Evolutionary conservation across 2,888 invertebrate genomes (phyloP), one percentile per base, ranked within the genome.

Genomic region (Pteria penguin): DNA sequence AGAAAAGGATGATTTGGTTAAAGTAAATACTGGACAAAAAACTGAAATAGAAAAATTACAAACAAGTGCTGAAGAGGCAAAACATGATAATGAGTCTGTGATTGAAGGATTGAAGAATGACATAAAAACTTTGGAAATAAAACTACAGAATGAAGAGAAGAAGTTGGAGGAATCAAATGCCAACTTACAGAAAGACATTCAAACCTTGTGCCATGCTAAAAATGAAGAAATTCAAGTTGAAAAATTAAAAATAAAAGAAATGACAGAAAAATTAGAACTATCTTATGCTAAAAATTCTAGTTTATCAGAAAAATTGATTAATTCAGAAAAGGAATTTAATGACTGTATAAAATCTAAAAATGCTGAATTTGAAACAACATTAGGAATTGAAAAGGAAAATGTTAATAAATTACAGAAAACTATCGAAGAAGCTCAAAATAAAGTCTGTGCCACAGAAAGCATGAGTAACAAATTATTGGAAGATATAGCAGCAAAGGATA

Each of bases 101-200:
- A 66, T 52, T 69, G 63, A 24, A 31, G 36, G 18, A 52, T 78
- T 32, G 67, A 77, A 58, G 68, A 75, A 27, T 31, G 75, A 78
- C 8, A 26, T 75, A 5, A 68, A 52, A 8, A 27, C 14, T 24
- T 26, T 72, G n/a, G 54, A 57, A 52, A 24, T 57, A 65, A 73
- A 76, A 54, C 52, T 69, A 22, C 52, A 60, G 3, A 54, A 22
- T 3, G 26, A 4, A 45, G 61, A 65, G 31, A 69, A 68, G 27
- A 79, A 79, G 55, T 72, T 69, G 22, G 33, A 79, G 24, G 74
- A 77, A 55, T 57, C 67, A n/a, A 77, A 75, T 32, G 65, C 80
- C 26, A 61, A 66, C 27, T 29, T 57, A n/a, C 54, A 79, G 14
- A 75, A 81, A 57, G 22, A 62, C 29, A 33, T 73, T 3, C 5